Conservation (phyloP, 2,113 vertebrate genomes). For the Cyprinodon tularosa region DNA sequence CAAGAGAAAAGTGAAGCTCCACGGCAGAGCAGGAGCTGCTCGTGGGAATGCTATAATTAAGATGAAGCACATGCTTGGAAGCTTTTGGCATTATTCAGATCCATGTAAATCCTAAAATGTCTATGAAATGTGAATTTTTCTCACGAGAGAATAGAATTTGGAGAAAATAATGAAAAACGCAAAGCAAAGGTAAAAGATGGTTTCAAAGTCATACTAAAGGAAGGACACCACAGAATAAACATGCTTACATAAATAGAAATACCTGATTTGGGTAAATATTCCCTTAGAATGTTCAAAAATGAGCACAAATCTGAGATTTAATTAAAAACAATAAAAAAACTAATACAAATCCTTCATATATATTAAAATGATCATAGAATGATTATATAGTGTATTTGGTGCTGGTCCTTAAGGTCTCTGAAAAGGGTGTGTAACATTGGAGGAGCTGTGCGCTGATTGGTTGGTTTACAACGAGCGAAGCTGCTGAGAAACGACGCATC, state of each 20-base stretch:
- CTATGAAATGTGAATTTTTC: constrained; percentile 10
- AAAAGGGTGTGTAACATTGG: no score
- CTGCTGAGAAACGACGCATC: no score
- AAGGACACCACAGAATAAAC: neutral
- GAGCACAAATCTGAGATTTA: no score
- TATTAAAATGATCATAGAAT: no score
- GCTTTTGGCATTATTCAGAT: constrained; percentile 36
- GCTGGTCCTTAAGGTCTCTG: no score
- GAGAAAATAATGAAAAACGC: neutral
- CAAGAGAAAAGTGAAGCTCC: constrained; percentile 33
- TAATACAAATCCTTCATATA: no score
- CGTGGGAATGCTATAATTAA: constrained; percentile 49
- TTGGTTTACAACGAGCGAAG: no score
- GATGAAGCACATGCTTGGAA: constrained; percentile 29
- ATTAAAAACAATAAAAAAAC: no score
- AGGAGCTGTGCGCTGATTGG: no score
- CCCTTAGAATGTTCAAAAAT: no score
- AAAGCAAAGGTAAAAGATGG: neutral
- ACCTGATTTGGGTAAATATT: no score
- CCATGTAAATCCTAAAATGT: constrained; percentile 17
- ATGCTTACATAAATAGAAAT: neutral
- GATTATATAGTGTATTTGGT: no score
- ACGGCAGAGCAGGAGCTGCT: constrained; percentile 1
- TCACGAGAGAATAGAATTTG: neutral
- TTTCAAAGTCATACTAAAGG: neutral